Base-by-base conservation (phyloP, 2,888 invertebrate species). In the Sabatieria punctata region DNA sequence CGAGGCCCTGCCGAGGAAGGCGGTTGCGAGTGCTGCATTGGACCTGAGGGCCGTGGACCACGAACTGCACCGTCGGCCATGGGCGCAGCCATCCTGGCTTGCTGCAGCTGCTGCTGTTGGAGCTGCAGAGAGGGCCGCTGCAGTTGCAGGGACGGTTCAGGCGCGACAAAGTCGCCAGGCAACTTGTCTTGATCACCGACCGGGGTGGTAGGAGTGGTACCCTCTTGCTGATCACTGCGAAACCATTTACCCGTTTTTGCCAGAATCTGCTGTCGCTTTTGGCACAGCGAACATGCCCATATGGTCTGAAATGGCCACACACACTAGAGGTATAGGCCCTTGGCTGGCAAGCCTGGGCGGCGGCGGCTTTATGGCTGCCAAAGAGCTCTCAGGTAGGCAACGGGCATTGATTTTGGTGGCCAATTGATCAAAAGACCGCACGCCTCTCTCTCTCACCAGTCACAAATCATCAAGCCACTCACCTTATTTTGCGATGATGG, bases 161-260 rank as follows among this genome's bases (percentile, higher is more conserved):
- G n/a, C n/a, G n/a, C n/a, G n/a, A n/a, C n/a, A n/a, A n/a, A n/a
- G n/a, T n/a, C n/a, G n/a, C n/a, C n/a, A n/a, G n/a, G n/a, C n/a
- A n/a, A n/a, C n/a, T n/a, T n/a, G n/a, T n/a, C n/a, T n/a, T n/a
- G n/a, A n/a, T n/a, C n/a, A n/a, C n/a, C n/a, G n/a, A n/a, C n/a
- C 6, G 38, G 30, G 39, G 44, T 21, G 15, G 43, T 22, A n/a
- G 43, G n/a, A 21, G 38, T 38, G 36, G 19, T 36, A 30, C 33
- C 25, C 30, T 25, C 15, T 41, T 4, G 41, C n/a, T 23, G 22
- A 38, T 45, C n/a, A 46, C 41, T n/a, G n/a, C 85, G 80, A 71
- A 95, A 91, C 97, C 97, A 97, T 70, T 89, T 86, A 46, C 97
- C 95, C 49, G 93, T 93, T 74, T 93, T 93, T 55, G 89, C 89